Evolutionary conservation across 1,140 invertebrate species (phyloP), one percentile per base, ranked within the genome.

Genomic region (Catajapyx aquilonaris): DNA sequence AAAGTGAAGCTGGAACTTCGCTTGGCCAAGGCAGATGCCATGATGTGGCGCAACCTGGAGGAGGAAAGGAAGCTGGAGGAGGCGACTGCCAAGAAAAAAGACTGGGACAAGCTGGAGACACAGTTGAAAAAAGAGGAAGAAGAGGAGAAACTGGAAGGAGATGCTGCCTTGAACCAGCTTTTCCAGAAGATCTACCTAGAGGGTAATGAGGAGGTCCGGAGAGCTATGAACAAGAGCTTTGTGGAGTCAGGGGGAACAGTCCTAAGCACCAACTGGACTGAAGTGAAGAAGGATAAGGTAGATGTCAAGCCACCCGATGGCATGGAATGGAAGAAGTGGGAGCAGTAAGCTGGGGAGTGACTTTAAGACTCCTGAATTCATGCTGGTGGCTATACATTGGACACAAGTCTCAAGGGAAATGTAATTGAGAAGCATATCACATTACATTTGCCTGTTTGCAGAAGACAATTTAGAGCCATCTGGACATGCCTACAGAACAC

Each of bases 211-310:
- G 91, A 99, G 62, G 80, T 87, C 0, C 77, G 76, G 47, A 76
- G 76, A 52, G 95, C 95, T 2, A 99, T 99, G 94, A 90, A 91
- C 48, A 99, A 99, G 62, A 97, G 90, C 33, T 98, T 85, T 69
- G 81, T 86, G 53, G 90, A 96, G 59, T 93, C 85, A 25, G 84
- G 85, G 5, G 94, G 95, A 7, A 99, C 95, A 1, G 95, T 98
- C 3, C 60, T 99, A 1, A 96, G 86, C 55, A 99, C 95, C 10
- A 97, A 97, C 56, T 99, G 95, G 95, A 60, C 68, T 20, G 88
- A 97, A 53, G 85, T 99, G n/a, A 66, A 62, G 0, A 67, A 74
- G 45, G 69, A 78, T 21, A 83, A 75, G 55, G 81, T 91, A 0
- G 73, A 84, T 9, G 68, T 81, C 1, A 93, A 95, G 56, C 85